Conservation (phyloP, 2,113 vertebrate species). For the Abramis brama region DNA sequence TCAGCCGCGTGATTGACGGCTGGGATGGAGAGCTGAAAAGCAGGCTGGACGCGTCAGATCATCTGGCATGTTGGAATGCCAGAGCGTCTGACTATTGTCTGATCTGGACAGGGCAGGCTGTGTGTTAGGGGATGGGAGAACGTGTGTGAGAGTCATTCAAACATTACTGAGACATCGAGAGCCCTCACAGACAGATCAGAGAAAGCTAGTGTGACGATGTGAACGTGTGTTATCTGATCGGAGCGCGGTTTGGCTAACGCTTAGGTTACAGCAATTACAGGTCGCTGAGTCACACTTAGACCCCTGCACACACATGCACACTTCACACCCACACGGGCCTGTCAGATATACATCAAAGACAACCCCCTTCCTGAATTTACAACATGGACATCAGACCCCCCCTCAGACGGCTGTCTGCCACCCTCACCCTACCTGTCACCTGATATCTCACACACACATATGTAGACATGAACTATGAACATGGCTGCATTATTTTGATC, state of each 20-base stretch:
- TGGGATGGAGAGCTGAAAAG: constrained; percentile 48
- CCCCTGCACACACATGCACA: constrained; percentile 23
- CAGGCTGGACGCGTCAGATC: constrained; percentile 47
- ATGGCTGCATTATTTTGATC: not conserved
- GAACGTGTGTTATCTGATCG: constrained; percentile 50
- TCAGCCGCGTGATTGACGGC: constrained; percentile 52
- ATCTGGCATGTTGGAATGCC: constrained; percentile 52
- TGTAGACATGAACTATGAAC: not conserved
- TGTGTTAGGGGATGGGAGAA: not conserved
- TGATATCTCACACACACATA: constrained; percentile 40
- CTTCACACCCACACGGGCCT: constrained; percentile 43
- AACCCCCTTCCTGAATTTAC: constrained; percentile 50
- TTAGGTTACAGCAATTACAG: constrained; percentile 62
- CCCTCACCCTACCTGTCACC: constrained; percentile 48
- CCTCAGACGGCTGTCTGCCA: constrained; percentile 48
- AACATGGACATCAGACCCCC: constrained; percentile 50
- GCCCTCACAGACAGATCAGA: constrained; percentile 38
- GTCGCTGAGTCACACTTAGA: constrained; percentile 44
- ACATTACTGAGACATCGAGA: constrained; percentile 14
- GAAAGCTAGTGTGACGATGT: constrained; percentile 14
- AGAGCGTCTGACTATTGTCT: constrained; percentile 53
- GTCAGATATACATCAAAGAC: constrained; percentile 57
- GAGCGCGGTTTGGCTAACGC: constrained; percentile 53
- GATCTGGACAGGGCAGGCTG: constrained; percentile 35
- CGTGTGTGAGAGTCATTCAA: constrained; percentile 9